phyloP scores from a whole-genome alignment of 2,797 vertebrate species.

The Poeciliopsis presidionis region DNA sequence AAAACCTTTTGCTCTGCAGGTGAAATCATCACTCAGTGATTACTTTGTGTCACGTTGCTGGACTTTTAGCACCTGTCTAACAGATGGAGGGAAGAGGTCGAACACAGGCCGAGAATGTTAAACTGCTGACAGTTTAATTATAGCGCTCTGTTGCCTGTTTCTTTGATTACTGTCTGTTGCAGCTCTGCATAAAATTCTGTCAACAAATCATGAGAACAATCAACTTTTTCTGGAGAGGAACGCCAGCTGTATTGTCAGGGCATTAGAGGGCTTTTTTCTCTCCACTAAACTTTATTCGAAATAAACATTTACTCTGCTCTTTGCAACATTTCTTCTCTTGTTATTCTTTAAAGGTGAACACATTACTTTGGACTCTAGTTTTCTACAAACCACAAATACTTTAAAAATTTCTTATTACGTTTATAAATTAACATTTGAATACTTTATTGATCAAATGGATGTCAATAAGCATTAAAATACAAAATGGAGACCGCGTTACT shows the following conservation, averaged over 20 bases:
- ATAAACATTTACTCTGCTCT: background rate
- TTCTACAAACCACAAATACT: background rate
- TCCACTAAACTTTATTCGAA: background rate
- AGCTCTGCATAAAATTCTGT: conserved; percentile 16
- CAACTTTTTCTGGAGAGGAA: conserved; percentile 9
- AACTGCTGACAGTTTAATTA: conserved; percentile 20
- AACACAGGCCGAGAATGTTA: background rate
- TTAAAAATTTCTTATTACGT: background rate
- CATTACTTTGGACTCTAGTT: background rate
- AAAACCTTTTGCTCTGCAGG: background rate
- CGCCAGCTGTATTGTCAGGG: conserved; percentile 5
- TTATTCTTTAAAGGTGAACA: background rate
- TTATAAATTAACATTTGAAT: background rate
- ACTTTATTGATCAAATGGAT: background rate
- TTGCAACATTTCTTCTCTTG: background rate
- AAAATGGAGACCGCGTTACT: background rate
- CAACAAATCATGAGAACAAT: conserved; percentile 18
- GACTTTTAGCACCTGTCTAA: background rate
- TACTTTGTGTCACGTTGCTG: background rate
- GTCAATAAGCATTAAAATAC: background rate
- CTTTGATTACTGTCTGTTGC: conserved; percentile 1
- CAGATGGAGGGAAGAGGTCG: background rate
- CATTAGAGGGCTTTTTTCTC: background rate
- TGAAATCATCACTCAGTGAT: background rate
- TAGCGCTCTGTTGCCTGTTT: conserved; percentile 18